Conservation (phyloP, 53 echinoderm and acorn worm species). For the Actinopyga echinites region DNA sequence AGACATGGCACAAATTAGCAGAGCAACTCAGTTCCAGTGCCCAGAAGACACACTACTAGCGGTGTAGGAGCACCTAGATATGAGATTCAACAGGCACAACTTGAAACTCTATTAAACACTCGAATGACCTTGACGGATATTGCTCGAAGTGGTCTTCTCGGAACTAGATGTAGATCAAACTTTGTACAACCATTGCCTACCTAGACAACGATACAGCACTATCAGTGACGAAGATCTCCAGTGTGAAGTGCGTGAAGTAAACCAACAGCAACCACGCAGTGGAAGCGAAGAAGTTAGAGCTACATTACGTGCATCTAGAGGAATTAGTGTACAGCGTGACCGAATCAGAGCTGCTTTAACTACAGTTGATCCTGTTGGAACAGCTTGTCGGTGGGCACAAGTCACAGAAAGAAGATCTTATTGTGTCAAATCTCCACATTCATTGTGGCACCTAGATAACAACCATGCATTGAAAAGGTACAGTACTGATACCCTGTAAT, state of each 20-base stretch:
- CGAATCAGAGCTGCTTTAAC: not conserved
- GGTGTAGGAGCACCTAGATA: not conserved
- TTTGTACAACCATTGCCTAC: slow-evolving; percentile 12
- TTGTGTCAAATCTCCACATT: slow-evolving; percentile 2
- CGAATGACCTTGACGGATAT: not conserved
- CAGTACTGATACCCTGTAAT: no score
- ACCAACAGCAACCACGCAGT: slow-evolving; percentile 4
- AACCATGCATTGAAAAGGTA: not conserved
- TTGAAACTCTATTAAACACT: not conserved
- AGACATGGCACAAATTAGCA: no score
- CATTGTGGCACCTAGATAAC: slow-evolving; percentile 23
- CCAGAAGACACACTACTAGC: not conserved
- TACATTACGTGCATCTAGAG: not conserved
- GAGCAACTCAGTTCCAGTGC: no score
- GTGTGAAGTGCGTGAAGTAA: not conserved
- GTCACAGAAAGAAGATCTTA: slow-evolving; percentile 1
- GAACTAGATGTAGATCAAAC: not conserved
- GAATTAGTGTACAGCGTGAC: not conserved
- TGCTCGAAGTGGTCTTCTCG: not conserved
- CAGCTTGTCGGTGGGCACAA: slow-evolving; percentile 27
- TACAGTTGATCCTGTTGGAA: not conserved
- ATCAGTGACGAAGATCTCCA: not conserved
- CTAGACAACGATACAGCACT: not conserved
- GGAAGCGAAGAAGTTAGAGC: slow-evolving; percentile 27
- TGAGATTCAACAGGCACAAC: not conserved